Base-by-base conservation (phyloP, 2,888 invertebrate genomes). In the Xylota segnis region DNA sequence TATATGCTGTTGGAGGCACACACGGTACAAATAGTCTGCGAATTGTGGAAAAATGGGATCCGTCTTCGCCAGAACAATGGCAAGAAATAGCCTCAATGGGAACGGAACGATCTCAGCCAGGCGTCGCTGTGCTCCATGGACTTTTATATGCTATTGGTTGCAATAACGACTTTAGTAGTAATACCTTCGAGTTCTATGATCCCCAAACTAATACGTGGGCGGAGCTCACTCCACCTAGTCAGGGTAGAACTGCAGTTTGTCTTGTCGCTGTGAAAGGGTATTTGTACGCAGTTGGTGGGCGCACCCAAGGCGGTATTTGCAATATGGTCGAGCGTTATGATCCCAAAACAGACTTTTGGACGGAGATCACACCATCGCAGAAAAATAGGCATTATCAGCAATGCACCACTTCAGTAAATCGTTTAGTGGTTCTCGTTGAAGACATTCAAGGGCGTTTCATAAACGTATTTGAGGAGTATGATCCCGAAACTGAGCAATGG, bases 151-250 rank as follows among this genome's bases (percentile, higher is more conserved):
- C 45, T 0, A 14, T 65, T 16, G 65, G 75, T 1, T 16, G 56
- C 14, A 37, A 12, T 7, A 45, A 10, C 34, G 45, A 75, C n/a
- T 56, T 75, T 9, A 45, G 27, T 5, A 10, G 14, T 2, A 75
- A 7, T 3, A 14, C 27, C 1, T 75, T 75, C 16, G 65, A 75
- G 16, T 56, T 45, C 5, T 75, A 56, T 10, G 45, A 75, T 29
- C 65, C 75, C 2, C 54, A 75, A 5, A 75, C 63, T 0, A 29
- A 75, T 12, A 65, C 45, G 12, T 75, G 75, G 75, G 32, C 65
- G 9, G 32, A 45, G 7, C 32, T 75, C 0, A 47, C 7, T 4
- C 45, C 45, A 1, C 75, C 75, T 10, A 5, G 0, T 7, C 10
- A 27, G n/a, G 27, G 14, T 14, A 54, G 65, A 6, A 34, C 45